Conservation (phyloP, 2,888 invertebrate species). For the Noctua janthe region DNA sequence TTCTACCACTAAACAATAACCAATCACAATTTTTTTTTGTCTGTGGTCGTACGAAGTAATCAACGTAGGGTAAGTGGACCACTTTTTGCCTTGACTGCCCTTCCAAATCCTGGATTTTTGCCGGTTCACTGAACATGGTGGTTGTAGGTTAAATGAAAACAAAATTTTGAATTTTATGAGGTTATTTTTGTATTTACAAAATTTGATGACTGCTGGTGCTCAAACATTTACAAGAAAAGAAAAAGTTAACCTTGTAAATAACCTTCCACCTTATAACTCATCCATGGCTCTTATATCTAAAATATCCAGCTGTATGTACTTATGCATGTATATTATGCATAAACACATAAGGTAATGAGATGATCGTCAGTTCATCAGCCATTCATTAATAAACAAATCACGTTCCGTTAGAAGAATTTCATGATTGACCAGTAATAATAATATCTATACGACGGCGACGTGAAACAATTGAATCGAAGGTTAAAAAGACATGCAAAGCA, state of each 20-base stretch:
- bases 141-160: conserved; percentile 25
- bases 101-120: conserved; percentile 55
- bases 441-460: conserved; percentile 6
- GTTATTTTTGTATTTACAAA: conserved; percentile 2
- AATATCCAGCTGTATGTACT: not conserved
- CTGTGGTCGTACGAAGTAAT: conserved; percentile 61
- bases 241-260: not conserved
- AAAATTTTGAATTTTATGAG: not conserved
- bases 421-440: conserved; percentile 23
- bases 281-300: not conserved
- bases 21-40: conserved; percentile 42
- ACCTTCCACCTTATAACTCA: not conserved
- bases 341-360: not conserved
- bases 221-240: not conserved
- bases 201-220: not conserved
- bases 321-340: not conserved
- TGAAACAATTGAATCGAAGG: conserved; percentile 38
- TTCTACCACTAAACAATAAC: conserved; percentile 58
- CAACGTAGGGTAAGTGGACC: conserved; percentile 56
- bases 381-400: conserved; percentile 36
- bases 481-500: conserved; percentile 16
- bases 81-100: conserved; percentile 62
- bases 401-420: conserved; percentile 46
- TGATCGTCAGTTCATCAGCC: not conserved
- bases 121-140: conserved; percentile 51